Base-by-base conservation (phyloP, 2,113 vertebrate species). In the Varanus komodoensis region DNA sequence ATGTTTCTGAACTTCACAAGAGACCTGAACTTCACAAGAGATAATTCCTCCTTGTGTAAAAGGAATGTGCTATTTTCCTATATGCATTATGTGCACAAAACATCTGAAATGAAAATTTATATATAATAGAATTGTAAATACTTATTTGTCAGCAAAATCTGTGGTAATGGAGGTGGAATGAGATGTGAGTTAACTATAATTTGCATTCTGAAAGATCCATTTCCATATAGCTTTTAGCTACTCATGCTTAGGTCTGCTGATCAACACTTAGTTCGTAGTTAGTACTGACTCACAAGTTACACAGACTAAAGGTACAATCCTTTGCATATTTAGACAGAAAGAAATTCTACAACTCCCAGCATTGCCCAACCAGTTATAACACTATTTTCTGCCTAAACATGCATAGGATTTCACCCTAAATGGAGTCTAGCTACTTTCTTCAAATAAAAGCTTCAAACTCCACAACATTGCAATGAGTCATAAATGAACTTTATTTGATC, bases 401-500 rank as follows among this genome's bases (percentile, higher is more conserved):
- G 61, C 61, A 64, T 64, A 64, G 61, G 61, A 64, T 64, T 64
- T 15, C 11, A 11, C 61, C 61, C 82, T 61, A 38, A 44, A 77
- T 78, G 23, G 73, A 32, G 8, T 12, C 44, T 38, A 38, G 88
- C 29, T 25, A 50, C 50, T 89, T 83, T 77, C 11, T 67, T 54
- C 73, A 52, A 84, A 84, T 84, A 84, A 75, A 84, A 50, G 54
- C 34, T 48, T 34, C 50, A 82, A 89, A 82, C 21, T 52, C 52
- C 75, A 48, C 54, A 74, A 86, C 54, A 86, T 32, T 74, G 32
- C 32, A 64, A 27, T 87, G 86, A 87, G 74, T 87, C 73, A 77
- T 78, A 64, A 44, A 25, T 87, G 86, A 87, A 87, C 86, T 87
- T 81, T 82, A 87, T 87, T 68, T 87, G 86, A 87, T 71, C 71